Evolutionary conservation across 2,888 invertebrate species (phyloP), one percentile per base, ranked within the genome.

Genomic region (Silvanus unidentatus): DNA sequence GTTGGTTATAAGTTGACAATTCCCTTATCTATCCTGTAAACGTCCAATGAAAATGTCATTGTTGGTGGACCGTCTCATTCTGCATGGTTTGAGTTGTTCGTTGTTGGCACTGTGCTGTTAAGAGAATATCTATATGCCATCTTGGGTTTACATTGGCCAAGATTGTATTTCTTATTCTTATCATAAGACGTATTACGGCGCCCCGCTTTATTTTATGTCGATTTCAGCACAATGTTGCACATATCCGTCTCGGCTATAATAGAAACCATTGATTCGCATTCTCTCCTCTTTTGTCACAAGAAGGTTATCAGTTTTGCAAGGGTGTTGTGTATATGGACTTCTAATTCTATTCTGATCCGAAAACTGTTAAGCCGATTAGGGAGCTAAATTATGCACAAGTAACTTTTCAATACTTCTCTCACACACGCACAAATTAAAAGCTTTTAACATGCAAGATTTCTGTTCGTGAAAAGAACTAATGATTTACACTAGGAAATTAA

Each of bases 161-260:
- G 55, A 59, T 60, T 60, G 62, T 58, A 57, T 60, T 61, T 62
- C 58, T 59, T 58, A 59, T 60, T 63, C 61, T 62, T 60, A 62
- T 60, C 59, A 59, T 62, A 61, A 63, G 64, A 59, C 53, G 60
- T 59, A 64, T 62, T 61, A 62, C 57, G 53, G 45, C 47, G 43
- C 40, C 32, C 48, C 48, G 62, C 61, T 64, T 62, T 63, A 62
- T 63, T 66, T 66, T 65, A 64, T 66, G 66, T 63, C 66, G 64
- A 65, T 63, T 62, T 64, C 66, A 65, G 66, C 66, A 65, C 63
- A 64, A 63, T 59, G 60, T 60, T 54, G 53, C 49, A 58, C 54
- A 52, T 52, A 54, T 54, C 47, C 56, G 44, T 47, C 46, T 51
- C 45, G 45, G 45, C 39, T 46, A 42, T 43, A 45, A 45, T 46